Base-by-base conservation (phyloP, 1,140 invertebrate species). In the Atta texana region DNA sequence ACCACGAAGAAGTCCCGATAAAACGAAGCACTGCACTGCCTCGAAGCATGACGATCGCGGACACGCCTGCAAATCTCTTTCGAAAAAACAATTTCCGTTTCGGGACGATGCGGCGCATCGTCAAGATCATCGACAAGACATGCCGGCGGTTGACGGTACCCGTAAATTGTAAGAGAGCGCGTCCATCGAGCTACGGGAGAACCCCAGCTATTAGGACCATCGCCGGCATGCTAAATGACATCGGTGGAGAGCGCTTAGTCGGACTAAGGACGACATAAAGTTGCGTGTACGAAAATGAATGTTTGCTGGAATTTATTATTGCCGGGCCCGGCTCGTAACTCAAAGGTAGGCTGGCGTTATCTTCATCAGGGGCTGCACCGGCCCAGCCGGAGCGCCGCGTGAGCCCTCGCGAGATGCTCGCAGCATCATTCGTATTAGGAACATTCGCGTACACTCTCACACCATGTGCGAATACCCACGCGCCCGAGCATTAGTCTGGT, bases 251-350 rank as follows among this genome's bases (percentile, higher is more conserved):
- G 91, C 92, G 93, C 94, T 95, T 95, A 95, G 93, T 93, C 90
- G 90, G 85, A 90, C 92, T 94, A 94, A 95, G 94, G 92, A 94
- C 92, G 94, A 92, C 93, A 95, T 95, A 95, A 95, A 95, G 92
- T 95, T 94, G 94, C 93, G 93, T 95, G 92, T 93, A 95, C 94
- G 94, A 95, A 95, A 95, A 95, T 95, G 93, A 95, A 95, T 95
- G 94, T 94, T 95, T 94, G 93, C 90, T 90, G 93, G 93, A 95
- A 95, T 95, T 95, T 95, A 95, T 95, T 95, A 95, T 94, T 92
- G 94, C 93, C 92, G 86, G 91, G 90, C 87, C 91, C 88, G 87
- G 89, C 87, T 92, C 94, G 94, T 95, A 94, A 95, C 94, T 95
- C 94, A 95, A 95, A 95, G 89, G 88, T n/a, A 87, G 88, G 80